Evolutionary conservation across 1,140 invertebrate genomes (phyloP).

Genomic region (Neodiprion pinetum): DNA sequence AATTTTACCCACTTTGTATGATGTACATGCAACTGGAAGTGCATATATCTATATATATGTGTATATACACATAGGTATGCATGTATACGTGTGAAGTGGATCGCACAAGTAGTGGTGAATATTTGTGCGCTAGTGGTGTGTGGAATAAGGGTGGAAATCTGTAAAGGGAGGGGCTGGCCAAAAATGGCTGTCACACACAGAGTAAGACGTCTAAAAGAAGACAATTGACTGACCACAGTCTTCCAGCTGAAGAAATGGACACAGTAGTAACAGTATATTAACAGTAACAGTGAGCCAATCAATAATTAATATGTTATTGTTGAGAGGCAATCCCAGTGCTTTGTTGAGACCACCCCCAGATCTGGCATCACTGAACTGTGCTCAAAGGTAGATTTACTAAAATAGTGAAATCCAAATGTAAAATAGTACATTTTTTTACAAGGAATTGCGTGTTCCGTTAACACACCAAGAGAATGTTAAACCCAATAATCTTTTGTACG

Average conservation of each 20-base stretch:
- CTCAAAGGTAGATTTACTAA: slow-evolving; percentile 37
- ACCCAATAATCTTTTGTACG: neutral
- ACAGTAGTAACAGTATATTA: slow-evolving; percentile 37
- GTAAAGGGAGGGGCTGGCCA: slow-evolving; percentile 52
- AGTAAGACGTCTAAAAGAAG: slow-evolving; percentile 44
- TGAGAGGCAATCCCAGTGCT: slow-evolving; percentile 39
- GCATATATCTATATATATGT: no score
- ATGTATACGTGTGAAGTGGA: slow-evolving; percentile 25
- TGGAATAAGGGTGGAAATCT: slow-evolving; percentile 38
- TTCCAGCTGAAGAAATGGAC: slow-evolving; percentile 42
- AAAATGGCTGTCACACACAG: slow-evolving; percentile 52
- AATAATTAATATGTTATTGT: slow-evolving; percentile 48
- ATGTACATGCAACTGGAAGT: no score
- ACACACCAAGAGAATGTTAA: neutral
- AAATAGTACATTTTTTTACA: neutral
- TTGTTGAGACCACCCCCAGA: slow-evolving; percentile 44
- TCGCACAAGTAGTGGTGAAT: neutral
- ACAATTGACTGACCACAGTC: slow-evolving; percentile 44
- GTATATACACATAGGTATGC: neutral
- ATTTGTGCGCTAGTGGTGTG: neutral
- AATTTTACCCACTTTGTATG: neutral
- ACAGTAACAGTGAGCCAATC: slow-evolving; percentile 42
- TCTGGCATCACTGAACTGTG: slow-evolving; percentile 35
- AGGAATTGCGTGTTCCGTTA: neutral
- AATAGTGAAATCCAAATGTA: neutral